phyloP scores from a whole-genome alignment of 2,797 vertebrate genomes.

The Sphaeramia orbicularis region DNA sequence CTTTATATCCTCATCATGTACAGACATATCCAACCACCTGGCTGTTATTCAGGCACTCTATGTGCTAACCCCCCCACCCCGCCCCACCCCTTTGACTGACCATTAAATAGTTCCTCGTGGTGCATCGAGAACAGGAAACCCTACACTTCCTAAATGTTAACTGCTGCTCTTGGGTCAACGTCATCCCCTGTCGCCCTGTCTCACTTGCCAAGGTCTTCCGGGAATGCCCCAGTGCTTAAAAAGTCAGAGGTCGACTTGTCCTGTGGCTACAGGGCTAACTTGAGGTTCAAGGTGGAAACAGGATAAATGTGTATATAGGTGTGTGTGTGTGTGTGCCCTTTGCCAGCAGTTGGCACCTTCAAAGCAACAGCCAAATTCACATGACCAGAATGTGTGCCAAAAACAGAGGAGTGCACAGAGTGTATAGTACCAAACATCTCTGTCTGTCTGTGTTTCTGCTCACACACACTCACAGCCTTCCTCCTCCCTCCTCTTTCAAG shows the following conservation, averaged over 20 bases:
- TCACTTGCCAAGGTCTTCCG: slow-evolving; percentile 17
- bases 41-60: slow-evolving; percentile 19
- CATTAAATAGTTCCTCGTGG: slow-evolving; percentile 41
- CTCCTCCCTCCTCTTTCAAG: slow-evolving; percentile 53
- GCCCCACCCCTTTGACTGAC: neutral
- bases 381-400: slow-evolving; percentile 58
- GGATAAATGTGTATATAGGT: slow-evolving; percentile 8
- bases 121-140: slow-evolving; percentile 48
- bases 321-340: slow-evolving; percentile 31
- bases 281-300: slow-evolving; percentile 43
- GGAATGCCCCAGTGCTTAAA: slow-evolving; percentile 53
- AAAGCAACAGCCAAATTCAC: slow-evolving; percentile 57
- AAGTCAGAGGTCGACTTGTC: slow-evolving; percentile 66
- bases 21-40: slow-evolving; percentile 25
- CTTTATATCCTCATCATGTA: slow-evolving; percentile 44
- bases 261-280: slow-evolving; percentile 50
- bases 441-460: neutral
- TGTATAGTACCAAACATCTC: slow-evolving; percentile 24
- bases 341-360: slow-evolving; percentile 63
- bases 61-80: neutral
- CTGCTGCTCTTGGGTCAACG: slow-evolving; percentile 45
- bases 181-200: slow-evolving; percentile 23
- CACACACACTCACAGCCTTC: neutral
- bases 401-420: slow-evolving; percentile 42
- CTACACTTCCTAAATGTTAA: slow-evolving; percentile 65